These are phyloP conservation scores for Notodonta ziczac DNA, from an alignment of 2,888 invertebrate genomes.

Conservation along the genomic window DNA sequence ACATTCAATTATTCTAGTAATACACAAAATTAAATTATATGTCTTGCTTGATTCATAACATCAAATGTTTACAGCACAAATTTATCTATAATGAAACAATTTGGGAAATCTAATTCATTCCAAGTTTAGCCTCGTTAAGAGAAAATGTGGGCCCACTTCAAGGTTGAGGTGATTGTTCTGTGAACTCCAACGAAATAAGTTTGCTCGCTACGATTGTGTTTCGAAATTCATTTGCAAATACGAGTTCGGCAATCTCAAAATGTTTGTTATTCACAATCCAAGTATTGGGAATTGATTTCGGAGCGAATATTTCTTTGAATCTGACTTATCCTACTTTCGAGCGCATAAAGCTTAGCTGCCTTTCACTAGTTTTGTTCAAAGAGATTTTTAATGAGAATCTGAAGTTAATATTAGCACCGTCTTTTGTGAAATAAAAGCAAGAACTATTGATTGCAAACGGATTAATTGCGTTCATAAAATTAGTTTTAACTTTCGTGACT, in stretches of 20 bases:
- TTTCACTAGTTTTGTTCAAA: slow-evolving; percentile 7
- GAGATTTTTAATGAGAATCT: slow-evolving; percentile 4
- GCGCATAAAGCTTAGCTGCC: not conserved
- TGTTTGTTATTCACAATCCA: slow-evolving; percentile 3
- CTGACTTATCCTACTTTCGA: not conserved
- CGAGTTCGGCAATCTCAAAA: slow-evolving; percentile 19
- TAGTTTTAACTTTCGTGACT: not conserved
- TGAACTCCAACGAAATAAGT: slow-evolving; percentile 28
- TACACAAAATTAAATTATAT: not conserved
- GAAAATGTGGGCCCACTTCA: slow-evolving; percentile 28
- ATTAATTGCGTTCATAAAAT: slow-evolving; percentile 4
- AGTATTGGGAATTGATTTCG: slow-evolving; percentile 6
- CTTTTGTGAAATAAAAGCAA: slow-evolving; percentile 2
- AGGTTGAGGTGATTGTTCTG: slow-evolving; percentile 23
- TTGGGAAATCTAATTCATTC: slow-evolving; percentile 36
- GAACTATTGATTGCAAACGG: not conserved
- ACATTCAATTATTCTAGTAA: not conserved
- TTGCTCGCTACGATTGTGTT: slow-evolving; percentile 24
- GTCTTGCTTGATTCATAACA: slow-evolving; percentile 11
- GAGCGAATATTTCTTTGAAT: not conserved
- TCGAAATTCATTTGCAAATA: slow-evolving; percentile 21
- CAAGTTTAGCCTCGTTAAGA: slow-evolving; percentile 28
- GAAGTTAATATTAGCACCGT: not conserved
- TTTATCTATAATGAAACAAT: slow-evolving; percentile 35
- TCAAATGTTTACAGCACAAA: slow-evolving; percentile 22